A percentile compares a stretch with the other conserved stretches of the same genome.
Evolutionary conservation across 2,888 invertebrate species (phyloP).

Genomic region (Colostygia pectinataria): DNA sequence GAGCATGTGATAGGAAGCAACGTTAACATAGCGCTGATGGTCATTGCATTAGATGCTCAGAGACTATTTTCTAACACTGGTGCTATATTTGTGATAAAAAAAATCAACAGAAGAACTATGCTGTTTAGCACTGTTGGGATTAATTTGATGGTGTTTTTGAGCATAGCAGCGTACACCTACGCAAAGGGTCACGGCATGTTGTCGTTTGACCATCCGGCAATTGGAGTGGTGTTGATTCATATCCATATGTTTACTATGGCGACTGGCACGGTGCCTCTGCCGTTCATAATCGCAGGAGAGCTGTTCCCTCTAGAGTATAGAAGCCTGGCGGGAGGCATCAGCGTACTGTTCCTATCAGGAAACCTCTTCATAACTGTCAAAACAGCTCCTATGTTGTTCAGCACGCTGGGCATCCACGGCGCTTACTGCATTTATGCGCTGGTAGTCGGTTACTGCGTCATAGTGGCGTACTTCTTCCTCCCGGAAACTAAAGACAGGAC

Average conservation of each 20-base stretch:
- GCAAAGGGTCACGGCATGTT: conserved; percentile 36
- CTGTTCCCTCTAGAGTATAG: conserved; percentile 84
- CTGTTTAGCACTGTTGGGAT: conserved; percentile 55
- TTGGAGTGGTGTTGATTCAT: conserved; percentile 52
- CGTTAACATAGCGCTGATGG: conserved; percentile 50
- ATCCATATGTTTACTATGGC: conserved; percentile 78
- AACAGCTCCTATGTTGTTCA: conserved; percentile 53
- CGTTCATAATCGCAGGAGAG: conserved; percentile 87
- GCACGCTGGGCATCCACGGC: conserved; percentile 51
- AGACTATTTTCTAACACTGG: conserved; percentile 58
- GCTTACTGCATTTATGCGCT: conserved; percentile 56
- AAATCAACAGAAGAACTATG: conserved; percentile 61
- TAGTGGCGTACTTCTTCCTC: conserved; percentile 52
- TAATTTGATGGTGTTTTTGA: conserved; percentile 54
- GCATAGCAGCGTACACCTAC: conserved; percentile 58
- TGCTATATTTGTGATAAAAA: conserved; percentile 63
- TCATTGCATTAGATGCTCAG: conserved; percentile 61
- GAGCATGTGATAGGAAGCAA: conserved; percentile 52
- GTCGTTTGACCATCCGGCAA: conserved; percentile 49
- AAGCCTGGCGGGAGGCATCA: conserved; percentile 78
- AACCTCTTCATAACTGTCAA: conserved; percentile 60
- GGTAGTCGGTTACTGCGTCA: conserved; percentile 53
- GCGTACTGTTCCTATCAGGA: conserved; percentile 54
- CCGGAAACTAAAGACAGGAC: conserved; percentile 67
- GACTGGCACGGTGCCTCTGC: conserved; percentile 84